Evolutionary conservation across 2,113 vertebrate species (phyloP), one percentile per base, ranked within the genome.

Genomic region (Trematocara unimaculatum): DNA sequence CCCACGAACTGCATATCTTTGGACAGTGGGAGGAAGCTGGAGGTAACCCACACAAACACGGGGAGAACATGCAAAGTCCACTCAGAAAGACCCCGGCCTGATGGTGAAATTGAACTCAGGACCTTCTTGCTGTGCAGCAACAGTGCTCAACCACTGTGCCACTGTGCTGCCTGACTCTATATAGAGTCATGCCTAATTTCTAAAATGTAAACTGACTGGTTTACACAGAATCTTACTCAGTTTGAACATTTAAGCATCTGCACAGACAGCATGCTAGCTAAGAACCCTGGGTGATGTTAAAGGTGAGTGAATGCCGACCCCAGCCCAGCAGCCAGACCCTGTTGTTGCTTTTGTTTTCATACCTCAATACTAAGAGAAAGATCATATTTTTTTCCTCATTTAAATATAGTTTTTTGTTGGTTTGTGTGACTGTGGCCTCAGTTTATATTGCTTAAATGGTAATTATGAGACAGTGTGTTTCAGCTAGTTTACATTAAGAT

Each of bases 141-240:
- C 26, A 58, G 7, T 58, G 4, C 26, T 58, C n/a, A 58, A 58
- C 2, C 55, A 31, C 55, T 58, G 14, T 58, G 8, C 8, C 14
- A 31, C 56, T 0, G 0, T 31, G 26, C 26, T 60, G 26, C 8
- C 8, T 26, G 40, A 0, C 2, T 10, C 0, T 17, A 3, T 13
- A 40, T 5, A 40, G 62, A 40, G 35, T 23, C n/a, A 56, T 26
- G 12, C 12, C 64, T 72, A 5, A 45, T 26, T 72, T 72, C 40
- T 45, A 3, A 74, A 74, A 29, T 3, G 1, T 29, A 74, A 74
- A 11, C 42, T 47, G 23, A 70, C 38, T 23, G 7, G 13, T 70
- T 42, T 42, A 42, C 7, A 9, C 3, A 42, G 12, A 23, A 42
- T 42, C 3, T 42, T 42, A 42, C n/a, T 23, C n/a, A 42, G 12